A percentile compares a stretch with the other conserved stretches of the same genome.
phyloP scores from a whole-genome alignment of 2,888 invertebrate species.

The Hyposoter dolosus region DNA sequence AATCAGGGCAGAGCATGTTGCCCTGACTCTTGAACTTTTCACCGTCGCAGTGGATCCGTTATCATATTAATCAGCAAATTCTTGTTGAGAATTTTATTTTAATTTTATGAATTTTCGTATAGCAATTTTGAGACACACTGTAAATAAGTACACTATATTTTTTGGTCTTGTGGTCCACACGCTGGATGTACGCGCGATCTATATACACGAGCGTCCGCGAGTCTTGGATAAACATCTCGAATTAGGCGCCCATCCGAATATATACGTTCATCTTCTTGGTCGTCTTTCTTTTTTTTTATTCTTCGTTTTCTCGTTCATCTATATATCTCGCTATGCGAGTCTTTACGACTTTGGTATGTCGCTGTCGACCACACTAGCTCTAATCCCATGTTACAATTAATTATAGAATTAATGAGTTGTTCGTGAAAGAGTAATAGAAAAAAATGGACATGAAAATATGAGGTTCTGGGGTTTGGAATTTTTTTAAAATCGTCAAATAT shows the following conservation, averaged over 20 bases:
- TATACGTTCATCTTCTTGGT: constrained; percentile 41
- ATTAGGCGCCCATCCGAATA: constrained; percentile 78
- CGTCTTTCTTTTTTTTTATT: constrained; percentile 35
- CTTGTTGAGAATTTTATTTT: neutral
- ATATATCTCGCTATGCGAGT: constrained; percentile 53
- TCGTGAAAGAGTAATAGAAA: constrained; percentile 17
- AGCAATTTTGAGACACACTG: neutral
- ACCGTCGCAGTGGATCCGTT: neutral
- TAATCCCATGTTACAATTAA: constrained; percentile 58
- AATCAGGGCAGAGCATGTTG: neutral
- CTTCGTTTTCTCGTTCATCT: constrained; percentile 53
- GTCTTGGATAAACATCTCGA: constrained; percentile 84
- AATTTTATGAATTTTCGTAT: neutral
- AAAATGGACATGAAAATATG: neutral
- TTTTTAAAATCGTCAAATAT: neutral
- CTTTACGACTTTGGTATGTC: constrained; percentile 73
- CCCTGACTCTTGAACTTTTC: neutral
- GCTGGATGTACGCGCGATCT: constrained; percentile 49
- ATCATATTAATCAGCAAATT: neutral
- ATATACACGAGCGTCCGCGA: constrained; percentile 41
- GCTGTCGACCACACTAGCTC: constrained; percentile 51
- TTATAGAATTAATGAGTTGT: constrained; percentile 66
- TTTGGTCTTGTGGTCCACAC: constrained; percentile 44
- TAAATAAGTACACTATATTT: neutral
- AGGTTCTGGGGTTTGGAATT: neutral